A percentile compares a stretch with the other conserved stretches of the same genome.
phyloP scores from a whole-genome alignment of 2,797 vertebrate genomes.

The Pitangus sulphuratus region DNA sequence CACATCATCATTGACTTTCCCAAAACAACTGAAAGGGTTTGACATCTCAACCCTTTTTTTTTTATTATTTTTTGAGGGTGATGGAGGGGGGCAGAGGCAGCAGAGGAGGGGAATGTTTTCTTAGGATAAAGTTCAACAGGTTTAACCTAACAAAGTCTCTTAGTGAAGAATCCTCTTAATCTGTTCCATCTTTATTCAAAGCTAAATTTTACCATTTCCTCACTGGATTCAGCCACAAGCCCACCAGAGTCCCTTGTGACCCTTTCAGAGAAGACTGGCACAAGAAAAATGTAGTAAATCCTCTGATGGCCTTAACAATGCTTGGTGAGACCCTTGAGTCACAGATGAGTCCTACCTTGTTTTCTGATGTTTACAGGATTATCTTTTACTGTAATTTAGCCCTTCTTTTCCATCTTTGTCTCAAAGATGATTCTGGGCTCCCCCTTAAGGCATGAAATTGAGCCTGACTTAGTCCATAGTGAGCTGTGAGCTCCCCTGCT shows the following conservation, averaged over 20 bases:
- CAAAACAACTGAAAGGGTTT: neutral
- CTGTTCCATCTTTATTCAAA: neutral
- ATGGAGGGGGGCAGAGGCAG: fast-evolving
- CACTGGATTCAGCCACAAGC: neutral
- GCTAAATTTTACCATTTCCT: neutral
- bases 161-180: neutral
- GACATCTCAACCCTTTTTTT: neutral
- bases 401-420: neutral
- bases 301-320: neutral
- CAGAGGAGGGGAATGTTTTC: neutral
- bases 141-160: neutral
- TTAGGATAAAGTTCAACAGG: neutral
- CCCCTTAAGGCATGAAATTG: neutral
- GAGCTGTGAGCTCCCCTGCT: neutral
- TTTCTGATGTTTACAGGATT: neutral
- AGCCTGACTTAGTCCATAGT: neutral
- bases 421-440: neutral
- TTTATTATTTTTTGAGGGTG: neutral
- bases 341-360: neutral
- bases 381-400: neutral
- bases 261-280: neutral
- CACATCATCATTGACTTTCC: neutral
- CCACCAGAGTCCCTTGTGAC: neutral
- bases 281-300: neutral
- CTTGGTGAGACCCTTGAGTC: neutral